Evolutionary conservation across 2,797 vertebrate species (phyloP), one percentile per base, ranked within the genome.

Genomic region (Melanotaenia boesemani): DNA sequence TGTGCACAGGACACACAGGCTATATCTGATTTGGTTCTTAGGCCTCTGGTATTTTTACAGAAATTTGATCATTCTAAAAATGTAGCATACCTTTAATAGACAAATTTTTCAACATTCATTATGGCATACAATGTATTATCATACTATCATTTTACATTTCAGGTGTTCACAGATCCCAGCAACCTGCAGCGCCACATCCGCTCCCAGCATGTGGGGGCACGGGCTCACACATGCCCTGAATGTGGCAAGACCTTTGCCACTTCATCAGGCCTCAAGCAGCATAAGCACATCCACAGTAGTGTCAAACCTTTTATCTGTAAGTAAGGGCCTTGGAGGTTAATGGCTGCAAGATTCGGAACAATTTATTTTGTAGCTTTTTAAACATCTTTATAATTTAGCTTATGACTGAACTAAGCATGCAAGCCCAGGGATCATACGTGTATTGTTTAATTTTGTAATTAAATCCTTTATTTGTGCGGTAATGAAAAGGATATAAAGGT

Each of bases 291-390:
- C 88, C 98, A 99, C 95, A 99, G 98, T 93, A 99, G 97, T 82
- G 97, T 99, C 94, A 99, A 99, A 91, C 98, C 98, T 88, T 99
- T 99, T 96, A 99, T 97, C 96, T 99, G 98, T 99, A 95, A 98
- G 98, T 94, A 90, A 92, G 73, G 92, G 91, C 92, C 91, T 77
- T 77, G 69, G 41, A 46, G 61, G 55, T 60, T 56, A 37, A 65
- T 20, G 18, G 34, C 22, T 18, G 1, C 10, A 26, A 46, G 57
- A 41, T 30, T 54, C 24, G 6, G 52, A 22, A 22, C 10, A 50
- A 10, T 52, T n/a, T 3, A 36, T 26, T 64, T 6, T 4, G 36
- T 37, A 44, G 10, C 26, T 28, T 61, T 60, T 16, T n/a, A 6
- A 46, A 46, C 6, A 48, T 48, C n/a, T 50, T 22, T 50, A 22